Base-by-base conservation (phyloP, 2,797 vertebrate species). In the Huso huso region DNA sequence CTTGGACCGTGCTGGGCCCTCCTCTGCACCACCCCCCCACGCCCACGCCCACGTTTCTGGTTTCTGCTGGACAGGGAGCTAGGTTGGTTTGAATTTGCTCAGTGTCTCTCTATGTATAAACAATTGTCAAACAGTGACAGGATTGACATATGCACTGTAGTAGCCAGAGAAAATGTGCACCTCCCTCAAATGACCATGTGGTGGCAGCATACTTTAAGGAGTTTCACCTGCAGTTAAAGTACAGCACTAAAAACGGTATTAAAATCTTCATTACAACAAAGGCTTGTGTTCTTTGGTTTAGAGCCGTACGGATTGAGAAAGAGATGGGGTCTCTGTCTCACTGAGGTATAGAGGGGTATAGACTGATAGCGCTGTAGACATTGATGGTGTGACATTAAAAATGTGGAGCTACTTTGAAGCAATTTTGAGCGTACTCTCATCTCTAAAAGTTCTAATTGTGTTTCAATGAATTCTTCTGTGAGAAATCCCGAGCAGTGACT, bases 331-430 rank as follows among this genome's bases (percentile, higher is more conserved):
- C 15, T 18, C 15, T 18, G 15, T 18, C 15, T 18, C 15, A 18
- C 15, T 18, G 15, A 18, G 15, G 15, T 18, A 18, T 18, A 18
- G n/a, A n/a, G n/a, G 15, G 15, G 15, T 18, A 18, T 18, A 18
- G 15, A 18, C 15, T 18, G 15, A 18, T 18, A 18, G 15, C 15
- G 15, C 15, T 18, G 15, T 18, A 18, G 15, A 18, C 15, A 18
- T 18, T 18, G 15, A 18, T 52, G 2, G 7, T 7, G 89, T 84
- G 81, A 84, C 69, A 74, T 76, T 80, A 82, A 72, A 88, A 87
- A 86, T 82, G 84, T 87, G 84, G 83, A 87, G 83, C 83, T 87
- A 86, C 87, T 87, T 83, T 77, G 79, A 37, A 87, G 82, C 73
- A 71, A 81, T 87, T 83, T 83, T 78, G 62, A 82, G 76, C 65